phyloP scores from a whole-genome alignment of 2,888 invertebrate genomes.

The Pseudococcus viburni region DNA sequence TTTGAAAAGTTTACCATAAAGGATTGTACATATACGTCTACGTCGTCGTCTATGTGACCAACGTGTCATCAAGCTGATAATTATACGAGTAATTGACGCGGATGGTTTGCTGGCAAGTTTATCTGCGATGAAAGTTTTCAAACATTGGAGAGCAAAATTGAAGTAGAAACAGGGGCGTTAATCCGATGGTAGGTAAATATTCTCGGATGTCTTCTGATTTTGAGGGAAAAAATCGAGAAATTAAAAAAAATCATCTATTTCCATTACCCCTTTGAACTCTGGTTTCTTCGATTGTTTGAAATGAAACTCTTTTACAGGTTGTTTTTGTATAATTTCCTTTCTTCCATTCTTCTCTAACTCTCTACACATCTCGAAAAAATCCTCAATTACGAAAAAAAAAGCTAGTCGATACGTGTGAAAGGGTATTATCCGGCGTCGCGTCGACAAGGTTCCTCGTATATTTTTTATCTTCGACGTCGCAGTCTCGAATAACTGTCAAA shows the following conservation, averaged over 20 bases:
- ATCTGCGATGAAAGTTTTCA: background rate
- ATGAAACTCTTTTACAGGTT: no score
- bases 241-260: no score
- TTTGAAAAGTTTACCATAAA: conserved; percentile 21
- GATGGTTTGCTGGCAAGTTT: background rate
- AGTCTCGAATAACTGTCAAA: conserved; percentile 47
- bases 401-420: background rate
- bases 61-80: background rate
- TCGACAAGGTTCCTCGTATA: background rate
- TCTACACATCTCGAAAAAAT: no score
- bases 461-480: background rate
- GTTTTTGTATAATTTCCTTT: no score
- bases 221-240: no score
- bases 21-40: background rate
- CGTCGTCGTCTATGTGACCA: background rate
- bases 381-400: background rate
- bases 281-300: no score
- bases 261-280: no score
- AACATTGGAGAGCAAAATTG: background rate
- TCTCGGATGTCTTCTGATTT: no score
- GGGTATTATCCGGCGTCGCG: background rate
- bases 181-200: background rate
- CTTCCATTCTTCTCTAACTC: no score
- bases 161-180: background rate
- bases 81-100: background rate